phyloP scores from a whole-genome alignment of 2,113 vertebrate genomes.

The Mola mola region DNA sequence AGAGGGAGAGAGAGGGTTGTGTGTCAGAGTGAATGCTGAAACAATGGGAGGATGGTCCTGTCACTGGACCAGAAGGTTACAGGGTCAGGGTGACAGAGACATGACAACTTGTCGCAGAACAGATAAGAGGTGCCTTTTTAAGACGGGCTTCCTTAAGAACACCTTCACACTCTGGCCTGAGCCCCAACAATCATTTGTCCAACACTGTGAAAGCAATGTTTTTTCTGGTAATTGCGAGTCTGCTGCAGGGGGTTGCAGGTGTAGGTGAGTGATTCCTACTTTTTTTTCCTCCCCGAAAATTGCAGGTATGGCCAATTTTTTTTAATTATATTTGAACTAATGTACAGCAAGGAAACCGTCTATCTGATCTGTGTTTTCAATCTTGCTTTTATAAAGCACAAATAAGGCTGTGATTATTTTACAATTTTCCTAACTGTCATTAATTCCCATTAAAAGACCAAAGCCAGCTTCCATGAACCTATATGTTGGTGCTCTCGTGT shows the following conservation, averaged over 20 bases:
- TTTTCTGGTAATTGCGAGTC: conserved; percentile 41
- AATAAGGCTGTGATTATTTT: not conserved
- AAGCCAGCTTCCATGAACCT: too few relatives aligned
- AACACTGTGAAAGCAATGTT: conserved; percentile 42
- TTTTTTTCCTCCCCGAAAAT: too few relatives aligned
- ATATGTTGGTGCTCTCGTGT: too few relatives aligned
- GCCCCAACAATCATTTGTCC: conserved; percentile 2
- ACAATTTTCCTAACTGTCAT: not conserved
- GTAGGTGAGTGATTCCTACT: conserved; percentile 67
- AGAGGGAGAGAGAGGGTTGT: not conserved
- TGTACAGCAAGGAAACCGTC: not conserved
- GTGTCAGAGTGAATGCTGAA: conserved; percentile 26
- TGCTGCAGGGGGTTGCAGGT: conserved; percentile 58
- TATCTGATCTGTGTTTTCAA: not conserved
- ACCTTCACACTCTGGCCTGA: not conserved
- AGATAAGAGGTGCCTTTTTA: conserved; percentile 61
- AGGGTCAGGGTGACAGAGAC: conserved; percentile 72
- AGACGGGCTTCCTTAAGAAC: conserved; percentile 7
- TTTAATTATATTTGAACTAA: not conserved
- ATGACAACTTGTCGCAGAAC: conserved; percentile 33
- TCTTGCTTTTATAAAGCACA: not conserved
- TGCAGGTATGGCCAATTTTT: too few relatives aligned
- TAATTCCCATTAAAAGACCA: conserved; percentile 10
- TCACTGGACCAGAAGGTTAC: conserved; percentile 42
- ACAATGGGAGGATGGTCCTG: conserved; percentile 80